Conservation (phyloP, 2,888 invertebrate genomes). For the Sarcophaga rosellei region DNA sequence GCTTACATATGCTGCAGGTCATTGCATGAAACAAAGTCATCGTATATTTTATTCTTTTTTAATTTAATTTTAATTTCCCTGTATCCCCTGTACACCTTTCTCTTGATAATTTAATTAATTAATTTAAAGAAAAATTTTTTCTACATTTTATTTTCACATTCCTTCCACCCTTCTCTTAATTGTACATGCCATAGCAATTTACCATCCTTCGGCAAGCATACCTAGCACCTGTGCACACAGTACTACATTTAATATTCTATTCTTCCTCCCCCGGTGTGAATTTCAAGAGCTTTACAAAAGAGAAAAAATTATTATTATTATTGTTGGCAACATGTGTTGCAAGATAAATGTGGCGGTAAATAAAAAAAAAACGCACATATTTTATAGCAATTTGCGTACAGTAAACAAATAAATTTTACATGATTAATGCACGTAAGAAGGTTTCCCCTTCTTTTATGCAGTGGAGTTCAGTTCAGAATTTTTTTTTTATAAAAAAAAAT, state of each 20-base stretch:
- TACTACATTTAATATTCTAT: no score
- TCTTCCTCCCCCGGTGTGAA: no score
- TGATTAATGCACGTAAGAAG: slow-evolving; percentile 47
- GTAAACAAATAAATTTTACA: slow-evolving; percentile 53
- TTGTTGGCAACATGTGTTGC: slow-evolving; percentile 26
- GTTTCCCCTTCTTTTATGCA: slow-evolving; percentile 8
- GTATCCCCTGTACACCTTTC: neutral
- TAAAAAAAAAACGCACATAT: slow-evolving; percentile 12
- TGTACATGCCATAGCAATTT: neutral
- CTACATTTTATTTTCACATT: neutral
- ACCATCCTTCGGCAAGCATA: neutral
- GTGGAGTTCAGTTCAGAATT: no score
- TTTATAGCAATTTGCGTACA: slow-evolving; percentile 54
- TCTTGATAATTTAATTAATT: neutral
- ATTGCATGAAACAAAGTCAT: neutral
- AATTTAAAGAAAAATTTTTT: neutral
- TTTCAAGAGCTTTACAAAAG: no score
- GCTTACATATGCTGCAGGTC: neutral
- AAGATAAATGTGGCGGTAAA: slow-evolving; percentile 6
- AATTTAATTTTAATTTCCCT: neutral
- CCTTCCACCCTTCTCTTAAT: neutral
- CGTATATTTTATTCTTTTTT: neutral
- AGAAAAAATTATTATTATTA: no score
- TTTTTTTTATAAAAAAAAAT: no score
- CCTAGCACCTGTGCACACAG: no score